Conservation (phyloP, 1,140 invertebrate genomes). For the Monomorium pharaonis region DNA sequence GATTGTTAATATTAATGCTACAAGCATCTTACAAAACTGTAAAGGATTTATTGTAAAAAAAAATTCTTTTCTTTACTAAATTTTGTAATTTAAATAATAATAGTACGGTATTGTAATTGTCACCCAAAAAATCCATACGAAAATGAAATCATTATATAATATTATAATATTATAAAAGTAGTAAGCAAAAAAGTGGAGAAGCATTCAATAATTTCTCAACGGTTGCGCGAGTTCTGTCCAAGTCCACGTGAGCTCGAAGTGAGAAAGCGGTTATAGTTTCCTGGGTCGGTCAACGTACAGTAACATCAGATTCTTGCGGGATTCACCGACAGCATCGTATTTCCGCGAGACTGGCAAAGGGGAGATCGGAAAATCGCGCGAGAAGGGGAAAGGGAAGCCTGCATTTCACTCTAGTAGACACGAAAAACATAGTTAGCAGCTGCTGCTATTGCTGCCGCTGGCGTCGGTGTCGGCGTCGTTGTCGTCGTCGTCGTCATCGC, state of each 20-base stretch:
- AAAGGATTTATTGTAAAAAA: background rate
- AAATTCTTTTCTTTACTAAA: background rate
- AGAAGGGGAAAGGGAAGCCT: conserved; percentile 32
- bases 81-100: background rate
- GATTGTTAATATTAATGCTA: too few species aligned
- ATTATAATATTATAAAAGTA: background rate
- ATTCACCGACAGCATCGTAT: conserved; percentile 32
- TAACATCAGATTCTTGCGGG: conserved; percentile 48
- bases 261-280: conserved; percentile 32
- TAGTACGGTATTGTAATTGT: background rate
- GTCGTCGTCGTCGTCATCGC: conserved; percentile 39
- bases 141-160: background rate
- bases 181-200: background rate
- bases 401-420: conserved; percentile 76
- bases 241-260: background rate
- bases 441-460: conserved; percentile 44
- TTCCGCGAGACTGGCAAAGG: conserved; percentile 27
- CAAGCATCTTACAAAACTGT: too few species aligned
- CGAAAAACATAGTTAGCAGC: conserved; percentile 80
- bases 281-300: conserved; percentile 28
- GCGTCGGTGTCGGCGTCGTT: background rate
- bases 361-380: conserved; percentile 29
- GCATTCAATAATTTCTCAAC: background rate
- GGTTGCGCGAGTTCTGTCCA: background rate
- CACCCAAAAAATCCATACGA: background rate